Base-by-base conservation (phyloP, 2,797 vertebrate species). In the Smutsia gigantea region DNA sequence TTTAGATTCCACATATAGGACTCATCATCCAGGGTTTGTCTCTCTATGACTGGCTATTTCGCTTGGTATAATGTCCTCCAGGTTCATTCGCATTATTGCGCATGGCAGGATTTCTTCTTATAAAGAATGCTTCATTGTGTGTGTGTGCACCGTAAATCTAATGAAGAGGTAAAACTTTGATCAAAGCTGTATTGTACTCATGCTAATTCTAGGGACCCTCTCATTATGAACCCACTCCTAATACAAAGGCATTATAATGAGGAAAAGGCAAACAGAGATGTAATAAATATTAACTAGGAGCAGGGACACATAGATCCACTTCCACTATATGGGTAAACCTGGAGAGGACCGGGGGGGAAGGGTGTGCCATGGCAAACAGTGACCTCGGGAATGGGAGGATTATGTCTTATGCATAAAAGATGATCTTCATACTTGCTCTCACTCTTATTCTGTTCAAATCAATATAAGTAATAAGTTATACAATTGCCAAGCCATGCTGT, bases 11-110 rank as follows among this genome's bases (percentile, higher is more conserved):
- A 46, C 14, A 27, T 77, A 53, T 10, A 57, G 17, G 63, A 68
- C 39, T 8, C 39, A 55, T 42, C 61, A 42, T n/a, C 18, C 11
- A 57, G 37, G 68, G 27, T 68, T 57, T 63, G 23, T 75, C 17
- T 75, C 53, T 81, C 42, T 90, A 34, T 46, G 31, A 49, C 55
- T 87, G 69, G 21, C 21, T 19, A 61, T 78, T 90, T 90, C 49
- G 46, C 21, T 87, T 72, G 59, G 18, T 13, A 77, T 77, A 39
- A 78, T 78, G 19, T 78, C 8, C 49, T 68, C 61, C 18, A 55
- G 27, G 14, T 90, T 31, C 63, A 69, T 39, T 27, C 10, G 61
- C 37, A 25, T 27, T 93, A 18, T 69, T 93, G 55, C 10, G 34
- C 79, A n/a, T 39, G n/a, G 21, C 27, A 59, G 11, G 11, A 61